phyloP scores from a whole-genome alignment of 2,888 invertebrate genomes.

The Parnassius orleans region DNA sequence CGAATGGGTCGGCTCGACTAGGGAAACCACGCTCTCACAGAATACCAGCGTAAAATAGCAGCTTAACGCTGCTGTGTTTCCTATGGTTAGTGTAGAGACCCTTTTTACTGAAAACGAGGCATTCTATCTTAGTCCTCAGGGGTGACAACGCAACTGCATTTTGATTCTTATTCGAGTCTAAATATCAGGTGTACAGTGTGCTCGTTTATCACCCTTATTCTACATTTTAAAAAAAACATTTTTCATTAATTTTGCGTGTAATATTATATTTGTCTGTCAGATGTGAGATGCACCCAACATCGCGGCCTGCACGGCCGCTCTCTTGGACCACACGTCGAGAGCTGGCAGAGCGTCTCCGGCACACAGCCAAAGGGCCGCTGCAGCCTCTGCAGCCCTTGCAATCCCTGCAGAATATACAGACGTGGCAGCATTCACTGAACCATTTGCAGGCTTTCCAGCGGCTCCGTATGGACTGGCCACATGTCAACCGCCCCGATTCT shows the following conservation, averaged over 20 bases:
- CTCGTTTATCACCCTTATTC: too few species aligned
- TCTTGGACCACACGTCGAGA: slow-evolving; percentile 34
- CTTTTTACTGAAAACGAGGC: too few species aligned
- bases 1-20: too few species aligned
- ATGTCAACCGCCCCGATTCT: slow-evolving; percentile 34
- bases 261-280: not conserved
- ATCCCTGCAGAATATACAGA: slow-evolving; percentile 28
- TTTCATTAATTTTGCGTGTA: not conserved
- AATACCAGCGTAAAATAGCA: too few species aligned
- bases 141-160: too few species aligned
- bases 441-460: slow-evolving; percentile 30
- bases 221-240: too few species aligned
- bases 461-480: slow-evolving; percentile 32
- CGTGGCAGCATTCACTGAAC: slow-evolving; percentile 28
- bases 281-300: slow-evolving; percentile 25
- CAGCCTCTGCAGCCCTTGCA: slow-evolving; percentile 21
- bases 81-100: too few species aligned
- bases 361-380: slow-evolving; percentile 17
- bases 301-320: slow-evolving; percentile 32
- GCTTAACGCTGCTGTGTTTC: too few species aligned
- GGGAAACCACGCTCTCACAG: too few species aligned
- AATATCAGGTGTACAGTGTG: too few species aligned
- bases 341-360: slow-evolving; percentile 29
- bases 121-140: too few species aligned
- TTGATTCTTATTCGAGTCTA: too few species aligned